These are phyloP conservation scores for Tetrax tetrax DNA, from an alignment of 2,113 vertebrate genomes.

Conservation along the genomic window DNA sequence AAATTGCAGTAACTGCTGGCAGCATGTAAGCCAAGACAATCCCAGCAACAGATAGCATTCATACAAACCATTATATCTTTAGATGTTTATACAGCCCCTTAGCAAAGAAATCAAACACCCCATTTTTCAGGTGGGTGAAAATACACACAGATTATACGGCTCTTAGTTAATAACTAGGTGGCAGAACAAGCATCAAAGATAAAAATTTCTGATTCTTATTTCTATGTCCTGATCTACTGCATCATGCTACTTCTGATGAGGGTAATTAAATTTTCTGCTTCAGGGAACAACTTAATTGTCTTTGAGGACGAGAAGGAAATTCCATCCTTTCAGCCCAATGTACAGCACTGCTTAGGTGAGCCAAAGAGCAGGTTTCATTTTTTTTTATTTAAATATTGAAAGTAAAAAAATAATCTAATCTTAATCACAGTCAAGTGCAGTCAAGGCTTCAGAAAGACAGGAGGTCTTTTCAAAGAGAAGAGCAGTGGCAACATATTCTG, in stretches of 20 bases:
- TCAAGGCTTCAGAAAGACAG: conserved; percentile 19
- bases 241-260: conserved; percentile 29
- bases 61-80: neutral
- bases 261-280: conserved; percentile 54
- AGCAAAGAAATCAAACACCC: neutral
- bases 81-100: neutral
- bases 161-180: neutral
- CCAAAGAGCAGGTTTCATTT: neutral
- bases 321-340: neutral
- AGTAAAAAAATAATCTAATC: neutral
- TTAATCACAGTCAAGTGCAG: conserved; percentile 6
- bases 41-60: neutral
- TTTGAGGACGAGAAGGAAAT: conserved; percentile 39
- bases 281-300: conserved; percentile 42
- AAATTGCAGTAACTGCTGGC: neutral
- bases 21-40: neutral
- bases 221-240: neutral
- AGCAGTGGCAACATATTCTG: neutral
- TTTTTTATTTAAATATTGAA: conserved; percentile 29
- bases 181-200: neutral
- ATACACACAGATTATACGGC: neutral
- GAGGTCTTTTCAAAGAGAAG: neutral
- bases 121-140: neutral
- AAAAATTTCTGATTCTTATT: neutral
- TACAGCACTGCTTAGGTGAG: neutral